A percentile compares a stretch with the other conserved stretches of the same genome.
Conservation (phyloP, 2,797 vertebrate species). For the Ptychobarbus kaznakovi region DNA sequence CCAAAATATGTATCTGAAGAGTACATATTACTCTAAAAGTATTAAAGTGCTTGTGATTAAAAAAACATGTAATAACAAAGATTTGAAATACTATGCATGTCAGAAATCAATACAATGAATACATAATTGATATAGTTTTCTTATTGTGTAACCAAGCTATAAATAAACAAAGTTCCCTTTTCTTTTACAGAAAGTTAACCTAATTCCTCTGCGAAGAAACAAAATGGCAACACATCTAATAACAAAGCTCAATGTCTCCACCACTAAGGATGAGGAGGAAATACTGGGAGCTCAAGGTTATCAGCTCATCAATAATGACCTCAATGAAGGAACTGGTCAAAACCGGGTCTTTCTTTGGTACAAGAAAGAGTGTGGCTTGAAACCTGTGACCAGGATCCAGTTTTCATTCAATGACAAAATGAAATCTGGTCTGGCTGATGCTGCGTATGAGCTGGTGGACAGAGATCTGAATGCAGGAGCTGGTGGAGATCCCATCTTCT, state of each 20-base stretch:
- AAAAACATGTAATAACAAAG: neutral
- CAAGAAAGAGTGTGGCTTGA: conserved; percentile 14
- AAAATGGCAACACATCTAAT: neutral
- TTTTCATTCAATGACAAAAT: neutral
- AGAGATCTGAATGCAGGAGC: conserved; percentile 16
- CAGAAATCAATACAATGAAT: neutral
- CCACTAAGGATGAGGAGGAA: conserved; percentile 17
- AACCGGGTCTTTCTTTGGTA: conserved; percentile 19
- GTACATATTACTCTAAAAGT: neutral
- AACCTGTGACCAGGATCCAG: conserved; percentile 37
- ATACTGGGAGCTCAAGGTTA: conserved; percentile 8
- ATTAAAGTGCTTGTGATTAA: neutral
- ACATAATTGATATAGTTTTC: neutral
- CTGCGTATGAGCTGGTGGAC: conserved; percentile 23
- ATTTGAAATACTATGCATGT: neutral
- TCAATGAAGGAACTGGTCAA: neutral
- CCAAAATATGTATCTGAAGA: neutral
- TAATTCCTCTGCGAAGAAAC: neutral
- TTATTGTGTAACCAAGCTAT: neutral
- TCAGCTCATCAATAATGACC: neutral
- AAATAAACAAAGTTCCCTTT: neutral
- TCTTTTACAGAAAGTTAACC: neutral
- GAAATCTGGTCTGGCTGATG: conserved; percentile 4
- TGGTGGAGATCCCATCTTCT: neutral
- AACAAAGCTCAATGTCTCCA: conserved; percentile 27